Base-by-base conservation (phyloP, 1,140 invertebrate species). In the Diorhabda sublineata region DNA sequence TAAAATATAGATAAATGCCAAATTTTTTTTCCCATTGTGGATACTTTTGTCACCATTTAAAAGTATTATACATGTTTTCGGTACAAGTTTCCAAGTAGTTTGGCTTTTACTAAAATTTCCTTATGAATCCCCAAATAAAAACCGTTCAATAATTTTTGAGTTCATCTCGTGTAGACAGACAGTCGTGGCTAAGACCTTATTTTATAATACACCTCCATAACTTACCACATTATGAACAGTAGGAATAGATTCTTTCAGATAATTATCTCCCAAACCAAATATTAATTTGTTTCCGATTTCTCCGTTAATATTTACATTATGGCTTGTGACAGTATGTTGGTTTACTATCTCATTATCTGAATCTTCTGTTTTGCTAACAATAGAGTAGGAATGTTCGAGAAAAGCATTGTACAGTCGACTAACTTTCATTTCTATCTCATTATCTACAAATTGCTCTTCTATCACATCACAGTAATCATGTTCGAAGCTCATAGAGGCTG, bases 381-480 rank as follows among this genome's bases (percentile, higher is more conserved):
- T 59, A 68, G 71, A 71, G 52, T 77, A 77, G 6, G 67, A 60
- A 66, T 77, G 76, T 52, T 77, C 76, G 47, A 61, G 52, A 8
- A 45, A 68, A 58, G 56, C 42, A 64, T 68, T 5, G 9, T 45
- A 7, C 52, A 59, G 47, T 45, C 6, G 8, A 57, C 42, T 58
- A 45, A 57, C 60, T 11, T 57, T 11, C 41, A 42, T 41, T 5
- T 70, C 64, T 26, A 56, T 61, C 9, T 67, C 52, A 41, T 70
- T 58, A 45, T 70, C 62, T n/a, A 42, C 43, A 11, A 69, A 45
- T 45, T 69, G 7, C 9, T 61, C 52, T 45, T 56, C 63, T 56
- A 68, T 67, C 9, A 60, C 63, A 11, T 68, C 67, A 68, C 75
- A 76, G 62, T 76, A 76, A 66, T 76, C 69, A 67, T 76, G 75